Conservation (phyloP, 2,888 invertebrate genomes). For the Macrophya alboannulata region DNA sequence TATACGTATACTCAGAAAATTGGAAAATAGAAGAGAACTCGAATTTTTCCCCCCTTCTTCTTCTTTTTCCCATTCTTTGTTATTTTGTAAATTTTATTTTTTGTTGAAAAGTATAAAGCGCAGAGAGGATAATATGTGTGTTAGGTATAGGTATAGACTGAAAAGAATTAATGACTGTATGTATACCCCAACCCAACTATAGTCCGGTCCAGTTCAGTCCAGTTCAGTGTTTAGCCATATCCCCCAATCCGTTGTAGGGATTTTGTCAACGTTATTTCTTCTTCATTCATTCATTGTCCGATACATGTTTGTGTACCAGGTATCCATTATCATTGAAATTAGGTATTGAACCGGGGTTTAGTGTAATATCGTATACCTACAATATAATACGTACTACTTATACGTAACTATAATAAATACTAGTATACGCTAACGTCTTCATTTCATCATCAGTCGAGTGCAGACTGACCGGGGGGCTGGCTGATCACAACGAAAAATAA, state of each 20-base stretch:
- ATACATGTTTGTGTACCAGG: constrained; percentile 23
- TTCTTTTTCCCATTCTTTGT: neutral
- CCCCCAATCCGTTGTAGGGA: constrained; percentile 10
- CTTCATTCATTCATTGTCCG: constrained; percentile 36
- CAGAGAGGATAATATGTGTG: neutral
- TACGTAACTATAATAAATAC: too few relatives aligned
- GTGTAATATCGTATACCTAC: neutral
- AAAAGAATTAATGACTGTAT: constrained; percentile 16
- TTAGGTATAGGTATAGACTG: neutral
- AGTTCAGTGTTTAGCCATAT: neutral
- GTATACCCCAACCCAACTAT: constrained; percentile 3
- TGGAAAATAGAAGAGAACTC: too few relatives aligned
- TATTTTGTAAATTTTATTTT: neutral
- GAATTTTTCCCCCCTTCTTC: neutral
- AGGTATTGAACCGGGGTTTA: constrained; percentile 30
- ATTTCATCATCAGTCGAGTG: neutral
- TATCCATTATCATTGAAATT: constrained; percentile 45
- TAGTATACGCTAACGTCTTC: neutral
- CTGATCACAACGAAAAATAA: neutral
- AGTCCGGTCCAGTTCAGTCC: neutral
- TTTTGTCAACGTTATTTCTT: neutral
- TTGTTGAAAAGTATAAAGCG: neutral
- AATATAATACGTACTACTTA: too few relatives aligned
- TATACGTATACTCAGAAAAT: too few relatives aligned
- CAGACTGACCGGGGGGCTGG: neutral